Base-by-base conservation (phyloP, 2,113 vertebrate genomes). In the Bos taurus region DNA sequence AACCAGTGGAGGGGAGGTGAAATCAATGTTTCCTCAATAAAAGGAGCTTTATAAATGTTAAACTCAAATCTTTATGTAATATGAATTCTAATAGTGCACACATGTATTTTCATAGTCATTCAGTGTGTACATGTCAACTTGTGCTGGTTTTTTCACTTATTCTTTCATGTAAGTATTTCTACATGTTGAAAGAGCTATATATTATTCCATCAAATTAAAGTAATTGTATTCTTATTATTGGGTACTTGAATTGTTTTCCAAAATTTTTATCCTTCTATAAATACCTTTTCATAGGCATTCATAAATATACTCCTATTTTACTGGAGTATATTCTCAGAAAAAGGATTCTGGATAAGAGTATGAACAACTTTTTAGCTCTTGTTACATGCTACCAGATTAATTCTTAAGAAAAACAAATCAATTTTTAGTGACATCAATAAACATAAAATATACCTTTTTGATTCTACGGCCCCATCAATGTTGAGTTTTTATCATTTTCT, bases 401-500 rank as follows among this genome's bases (percentile, higher is more conserved):
- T 67, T 94, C 67, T 57, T 94, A 33, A 90, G 26, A 86, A 90
- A 94, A 33, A 67, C 40, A 33, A 94, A 78, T 4, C 28, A 62
- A 80, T 80, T 96, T 85, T 80, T 80, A 93, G 14, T 80, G 56
- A 50, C 9, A 85, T 82, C 40, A 88, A 56, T 82, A 92, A 59
- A 82, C 33, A 88, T 50, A 71, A 88, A 92, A 81, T 81, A 46
- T 57, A 80, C 13, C 16, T 62, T 88, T 52, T 93, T 64, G 84
- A 54, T 96, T 85, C 64, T 96, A 50, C 25, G 59, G 59, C 30
- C 14, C 50, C 12, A 60, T 40, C 26, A 77, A 28, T 36, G 33
- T 92, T 80, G 23, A 12, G 30, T 62, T 88, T 89, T 90, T 97
- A 88, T 92, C 16, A 81, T 83, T 96, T 84, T 57, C 28, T 94